Evolutionary conservation across 37 sponge, comb jelly and placozoan genomes (phyloP).

Genomic region (Geodia barretti): DNA sequence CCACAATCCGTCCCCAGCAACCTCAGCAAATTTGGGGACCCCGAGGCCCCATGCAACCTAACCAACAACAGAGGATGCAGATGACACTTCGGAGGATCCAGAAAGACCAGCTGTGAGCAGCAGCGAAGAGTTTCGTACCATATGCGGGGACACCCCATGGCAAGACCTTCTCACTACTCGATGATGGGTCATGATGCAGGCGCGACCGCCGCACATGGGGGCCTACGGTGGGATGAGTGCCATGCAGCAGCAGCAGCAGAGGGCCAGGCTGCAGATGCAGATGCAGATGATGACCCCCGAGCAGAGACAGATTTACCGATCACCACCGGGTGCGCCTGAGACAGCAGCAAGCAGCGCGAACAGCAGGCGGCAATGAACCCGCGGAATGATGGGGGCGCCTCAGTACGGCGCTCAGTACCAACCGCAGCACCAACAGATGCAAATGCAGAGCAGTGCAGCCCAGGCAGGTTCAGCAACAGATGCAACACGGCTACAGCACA

Average conservation of each 20-base stretch:
- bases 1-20: neutral
- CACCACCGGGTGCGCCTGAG: slow-evolving; percentile 13
- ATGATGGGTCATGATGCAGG: neutral
- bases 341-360: slow-evolving; percentile 43
- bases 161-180: neutral
- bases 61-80: neutral
- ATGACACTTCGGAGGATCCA: neutral
- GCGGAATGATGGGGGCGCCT: neutral
- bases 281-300: slow-evolving; percentile 2
- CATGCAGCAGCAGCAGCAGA: neutral
- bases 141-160: neutral
- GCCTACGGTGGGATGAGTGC: neutral
- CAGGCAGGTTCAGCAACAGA: slow-evolving; percentile 10
- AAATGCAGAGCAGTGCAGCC: slow-evolving; percentile 25
- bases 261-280: neutral
- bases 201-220: neutral
- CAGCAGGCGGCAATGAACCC: neutral
- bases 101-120: neutral
- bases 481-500: neutral
- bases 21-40: neutral
- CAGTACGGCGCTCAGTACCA: neutral
- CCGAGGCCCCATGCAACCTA: neutral
- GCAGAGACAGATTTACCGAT: neutral
- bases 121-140: neutral
- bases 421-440: slow-evolving; percentile 7